phyloP scores from a whole-genome alignment of 2,797 vertebrate species.

The Cryptoblepharus egeriae region DNA sequence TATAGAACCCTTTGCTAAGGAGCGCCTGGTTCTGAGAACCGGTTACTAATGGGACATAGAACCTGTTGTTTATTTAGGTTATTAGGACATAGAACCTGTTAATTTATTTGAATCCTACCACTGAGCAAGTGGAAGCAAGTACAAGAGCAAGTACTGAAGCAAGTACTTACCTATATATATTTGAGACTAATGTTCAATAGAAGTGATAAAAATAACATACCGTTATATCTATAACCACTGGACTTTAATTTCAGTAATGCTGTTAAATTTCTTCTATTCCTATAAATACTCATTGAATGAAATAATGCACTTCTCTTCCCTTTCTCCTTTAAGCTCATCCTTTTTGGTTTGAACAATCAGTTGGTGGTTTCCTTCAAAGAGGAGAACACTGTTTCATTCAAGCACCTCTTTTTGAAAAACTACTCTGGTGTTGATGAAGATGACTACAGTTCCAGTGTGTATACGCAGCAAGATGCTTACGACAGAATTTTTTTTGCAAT shows the following conservation, averaged over 20 bases:
- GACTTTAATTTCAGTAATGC: neutral
- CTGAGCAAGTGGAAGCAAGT: too few species aligned
- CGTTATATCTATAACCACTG: too few species aligned
- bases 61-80: too few species aligned
- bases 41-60: too few species aligned
- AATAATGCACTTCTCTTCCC: neutral
- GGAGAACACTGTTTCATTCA: constrained; percentile 90
- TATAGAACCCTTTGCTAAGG: too few species aligned
- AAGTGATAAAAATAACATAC: too few species aligned
- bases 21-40: too few species aligned
- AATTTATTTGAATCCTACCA: too few species aligned
- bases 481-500: constrained; percentile 87
- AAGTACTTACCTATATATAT: too few species aligned
- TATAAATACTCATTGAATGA: neutral
- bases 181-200: too few species aligned
- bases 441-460: constrained; percentile 88
- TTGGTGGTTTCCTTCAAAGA: constrained; percentile 95
- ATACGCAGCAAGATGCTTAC: constrained; percentile 85
- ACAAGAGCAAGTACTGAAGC: too few species aligned
- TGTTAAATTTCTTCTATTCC: neutral
- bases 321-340: constrained; percentile 83
- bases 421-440: constrained; percentile 91
- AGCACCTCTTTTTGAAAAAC: constrained; percentile 91
- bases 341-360: constrained; percentile 96
- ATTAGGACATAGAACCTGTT: too few species aligned